A percentile compares a stretch with the other conserved stretches of the same genome.
These are phyloP conservation scores for Oligia fasciuncula DNA, from an alignment of 2,888 invertebrate genomes.

Conservation along the genomic window DNA sequence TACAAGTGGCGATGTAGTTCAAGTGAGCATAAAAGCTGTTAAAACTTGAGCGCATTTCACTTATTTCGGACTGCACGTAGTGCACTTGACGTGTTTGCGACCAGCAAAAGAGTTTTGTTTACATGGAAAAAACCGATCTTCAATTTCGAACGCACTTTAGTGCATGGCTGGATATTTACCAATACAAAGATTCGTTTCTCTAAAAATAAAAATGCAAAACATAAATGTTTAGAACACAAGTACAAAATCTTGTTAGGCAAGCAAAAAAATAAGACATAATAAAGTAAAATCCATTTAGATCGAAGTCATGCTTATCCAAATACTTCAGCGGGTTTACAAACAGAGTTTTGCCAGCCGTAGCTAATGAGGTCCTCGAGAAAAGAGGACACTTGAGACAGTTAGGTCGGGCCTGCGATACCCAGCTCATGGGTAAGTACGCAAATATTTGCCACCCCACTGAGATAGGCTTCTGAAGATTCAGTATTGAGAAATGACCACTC, in stretches of 20 bases:
- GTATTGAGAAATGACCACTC: conserved; percentile 15
- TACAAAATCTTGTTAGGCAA: conserved; percentile 15
- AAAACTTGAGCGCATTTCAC: conserved; percentile 52
- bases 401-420: conserved; percentile 55
- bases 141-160: conserved; percentile 19
- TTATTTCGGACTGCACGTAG: conserved; percentile 30
- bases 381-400: conserved; percentile 65
- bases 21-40: conserved; percentile 54
- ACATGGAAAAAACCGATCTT: conserved; percentile 33
- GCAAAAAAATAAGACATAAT: conserved; percentile 32
- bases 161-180: not conserved
- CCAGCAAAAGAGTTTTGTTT: conserved; percentile 40
- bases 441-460: conserved; percentile 66
- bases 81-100: conserved; percentile 45
- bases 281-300: conserved; percentile 55
- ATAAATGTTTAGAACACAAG: conserved; percentile 10
- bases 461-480: conserved; percentile 51
- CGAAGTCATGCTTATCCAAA: conserved; percentile 50
- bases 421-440: conserved; percentile 60
- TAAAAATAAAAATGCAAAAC: not conserved
- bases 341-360: conserved; percentile 60
- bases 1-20: conserved; percentile 33
- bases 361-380: conserved; percentile 67
- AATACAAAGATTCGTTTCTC: not conserved
- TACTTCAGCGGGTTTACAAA: conserved; percentile 51